phyloP scores from a whole-genome alignment of 1,140 invertebrate species.

The Tenebrio molitor region DNA sequence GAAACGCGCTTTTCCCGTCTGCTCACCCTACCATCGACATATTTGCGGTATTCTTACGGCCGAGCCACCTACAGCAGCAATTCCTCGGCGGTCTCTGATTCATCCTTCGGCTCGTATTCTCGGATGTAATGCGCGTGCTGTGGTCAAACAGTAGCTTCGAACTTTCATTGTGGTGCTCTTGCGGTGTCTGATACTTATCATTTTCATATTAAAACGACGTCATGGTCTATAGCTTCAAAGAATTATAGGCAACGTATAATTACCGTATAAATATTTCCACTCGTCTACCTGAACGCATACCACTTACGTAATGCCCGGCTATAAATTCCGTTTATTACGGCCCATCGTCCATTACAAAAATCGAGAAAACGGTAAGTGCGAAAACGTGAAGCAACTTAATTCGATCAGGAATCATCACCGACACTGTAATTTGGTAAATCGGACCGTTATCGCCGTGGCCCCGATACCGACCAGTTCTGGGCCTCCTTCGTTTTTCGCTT shows the following conservation, averaged over 20 bases:
- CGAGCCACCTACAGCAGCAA: not conserved
- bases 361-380: not conserved
- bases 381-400: not conserved
- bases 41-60: slow-evolving; percentile 16
- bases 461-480: no score
- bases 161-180: slow-evolving; percentile 38
- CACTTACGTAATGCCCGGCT: slow-evolving; percentile 9
- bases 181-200: slow-evolving; percentile 31
- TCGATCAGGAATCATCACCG: no score
- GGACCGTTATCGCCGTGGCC: no score
- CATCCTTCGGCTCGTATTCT: slow-evolving; percentile 1
- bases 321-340: not conserved
- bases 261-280: slow-evolving; percentile 34
- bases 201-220: slow-evolving; percentile 39
- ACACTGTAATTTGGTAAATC: no score
- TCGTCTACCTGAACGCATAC: slow-evolving; percentile 17
- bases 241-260: slow-evolving; percentile 33
- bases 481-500: not conserved
- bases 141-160: slow-evolving; percentile 34
- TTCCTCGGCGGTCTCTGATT: slow-evolving; percentile 31
- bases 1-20: slow-evolving; percentile 9
- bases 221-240: slow-evolving; percentile 31
- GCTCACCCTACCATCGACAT: not conserved
- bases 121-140: slow-evolving; percentile 36
- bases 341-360: not conserved